phyloP scores from a whole-genome alignment of 1,140 invertebrate species.

The Heliothis virescens region DNA sequence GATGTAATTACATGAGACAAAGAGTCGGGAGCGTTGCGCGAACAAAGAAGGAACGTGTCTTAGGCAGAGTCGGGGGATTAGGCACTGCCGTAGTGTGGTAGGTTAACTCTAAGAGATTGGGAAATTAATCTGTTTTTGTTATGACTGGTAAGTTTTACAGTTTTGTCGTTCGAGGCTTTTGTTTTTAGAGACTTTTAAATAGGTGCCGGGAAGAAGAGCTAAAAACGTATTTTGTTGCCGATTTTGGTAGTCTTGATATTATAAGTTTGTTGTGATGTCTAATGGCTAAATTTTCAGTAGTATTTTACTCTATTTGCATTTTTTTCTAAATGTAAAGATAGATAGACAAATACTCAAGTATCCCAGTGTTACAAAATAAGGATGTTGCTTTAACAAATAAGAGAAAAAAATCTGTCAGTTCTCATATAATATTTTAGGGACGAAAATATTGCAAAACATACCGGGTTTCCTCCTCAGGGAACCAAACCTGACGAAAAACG shows the following conservation, averaged over 20 bases:
- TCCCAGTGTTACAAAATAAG: too few relatives aligned
- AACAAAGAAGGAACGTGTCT: constrained; percentile 35
- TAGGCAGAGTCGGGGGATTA: constrained; percentile 20
- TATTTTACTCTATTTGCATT: too few relatives aligned
- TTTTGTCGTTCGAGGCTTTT: background rate
- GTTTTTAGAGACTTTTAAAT: background rate
- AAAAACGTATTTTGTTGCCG: too few relatives aligned
- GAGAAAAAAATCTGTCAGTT: background rate
- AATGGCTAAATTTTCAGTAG: too few relatives aligned
- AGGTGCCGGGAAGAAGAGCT: too few relatives aligned
- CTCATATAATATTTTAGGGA: constrained; percentile 3
- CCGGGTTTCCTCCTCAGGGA: background rate
- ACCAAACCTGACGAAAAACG: constrained; percentile 8
- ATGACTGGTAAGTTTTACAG: background rate
- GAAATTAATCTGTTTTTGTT: background rate
- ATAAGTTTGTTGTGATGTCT: too few relatives aligned
- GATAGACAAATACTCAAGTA: too few relatives aligned
- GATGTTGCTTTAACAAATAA: background rate
- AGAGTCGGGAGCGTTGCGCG: constrained; percentile 16
- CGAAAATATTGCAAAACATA: background rate
- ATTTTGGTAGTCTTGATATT: too few relatives aligned
- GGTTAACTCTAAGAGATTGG: background rate
- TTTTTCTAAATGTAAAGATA: too few relatives aligned
- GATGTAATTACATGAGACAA: constrained; percentile 45
- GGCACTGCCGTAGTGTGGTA: background rate